Evolutionary conservation across 2,113 vertebrate species (phyloP), one percentile per base, ranked within the genome.

Genomic region (Hippocampus abdominalis): DNA sequence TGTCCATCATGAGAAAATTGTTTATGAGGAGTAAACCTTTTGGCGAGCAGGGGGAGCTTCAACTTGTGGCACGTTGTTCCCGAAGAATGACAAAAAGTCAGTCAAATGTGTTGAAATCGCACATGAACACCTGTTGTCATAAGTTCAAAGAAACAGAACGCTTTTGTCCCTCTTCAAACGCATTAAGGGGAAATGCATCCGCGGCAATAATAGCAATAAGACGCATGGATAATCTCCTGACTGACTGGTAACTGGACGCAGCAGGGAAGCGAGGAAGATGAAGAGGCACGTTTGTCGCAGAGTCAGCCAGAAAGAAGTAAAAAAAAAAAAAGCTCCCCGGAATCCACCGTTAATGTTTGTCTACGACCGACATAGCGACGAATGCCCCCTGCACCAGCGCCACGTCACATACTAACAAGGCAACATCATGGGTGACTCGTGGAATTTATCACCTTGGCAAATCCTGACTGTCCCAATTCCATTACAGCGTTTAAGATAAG

Each of bases 121-220:
- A 6, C 32, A 36, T 36, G 5, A 36, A 36, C 32, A 48, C 3
- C 0, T 13, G 70, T 71, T 44, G 81, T 77, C 46, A 77, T 70
- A 70, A 74, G 72, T 77, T 71, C 66, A 69, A 77, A 79, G 81
- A 79, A 62, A 74, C 64, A 16, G n/a, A 12, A 56, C 1, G 54
- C 11, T 25, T 23, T 76, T 81, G 48, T 48, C 46, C 46, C 46
- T 48, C 46, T 75, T 83, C 73, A 81, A 81, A 81, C 32, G 32
- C 32, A 36, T 36, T 36, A 36, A 32, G 29, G 29, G 29, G 71
- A 86, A 89, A 78, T 73, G 78, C 89, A 86, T 84, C 73, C 81
- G 74, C 81, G 82, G 86, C 80, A 88, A 86, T 90, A 90, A 91
- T 81, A 89, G 81, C 82, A 86, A 88, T 89, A 91, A 91, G 78